Base-by-base conservation (phyloP, 2,113 vertebrate genomes). In the Puffinus mauretanicus region DNA sequence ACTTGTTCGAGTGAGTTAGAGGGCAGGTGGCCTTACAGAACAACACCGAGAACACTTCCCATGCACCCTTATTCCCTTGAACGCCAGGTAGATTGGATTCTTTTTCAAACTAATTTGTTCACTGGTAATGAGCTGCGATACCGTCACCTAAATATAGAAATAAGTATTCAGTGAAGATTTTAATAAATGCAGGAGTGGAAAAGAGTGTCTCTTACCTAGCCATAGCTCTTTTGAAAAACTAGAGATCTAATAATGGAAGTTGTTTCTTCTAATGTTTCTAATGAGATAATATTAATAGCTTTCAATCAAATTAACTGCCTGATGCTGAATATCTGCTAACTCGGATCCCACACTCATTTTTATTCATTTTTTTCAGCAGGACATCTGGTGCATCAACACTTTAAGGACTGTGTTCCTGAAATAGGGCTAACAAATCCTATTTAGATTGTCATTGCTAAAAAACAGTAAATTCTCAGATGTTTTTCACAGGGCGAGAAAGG, bases 271-370 rank as follows among this genome's bases (percentile, higher is more conserved):
- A 86, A 62, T 61, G 55, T 3, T 80, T 86, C 86, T 93, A 69
- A 97, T 83, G 49, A 94, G 81, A 67, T 86, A 84, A 96, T 58
- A 96, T 90, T 96, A 97, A 92, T 94, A 96, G 81, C 25, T 86
- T 92, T 88, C 52, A 92, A 88, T 94, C 84, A 94, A 64, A 93
- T 93, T 82, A 71, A 86, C 78, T 93, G 40, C 32, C 85, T 69
- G 57, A 86, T 86, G 38, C 49, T 83, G 80, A 90, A 95, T 87
- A 94, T 65, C 82, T 57, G 86, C 57, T 92, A 72, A 75, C 72
- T 87, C 42, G 13, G 87, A 86, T 90, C 32, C 93, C 77, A 69
- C 0, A 8, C 25, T 96, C 54, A 70, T 94, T 97, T 95, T 89
- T 77, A 82, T 80, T 94, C 15, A 6, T 71, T 47, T 93, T 88